phyloP scores from a whole-genome alignment of 2,888 invertebrate genomes.

The Drosophila mettleri region DNA sequence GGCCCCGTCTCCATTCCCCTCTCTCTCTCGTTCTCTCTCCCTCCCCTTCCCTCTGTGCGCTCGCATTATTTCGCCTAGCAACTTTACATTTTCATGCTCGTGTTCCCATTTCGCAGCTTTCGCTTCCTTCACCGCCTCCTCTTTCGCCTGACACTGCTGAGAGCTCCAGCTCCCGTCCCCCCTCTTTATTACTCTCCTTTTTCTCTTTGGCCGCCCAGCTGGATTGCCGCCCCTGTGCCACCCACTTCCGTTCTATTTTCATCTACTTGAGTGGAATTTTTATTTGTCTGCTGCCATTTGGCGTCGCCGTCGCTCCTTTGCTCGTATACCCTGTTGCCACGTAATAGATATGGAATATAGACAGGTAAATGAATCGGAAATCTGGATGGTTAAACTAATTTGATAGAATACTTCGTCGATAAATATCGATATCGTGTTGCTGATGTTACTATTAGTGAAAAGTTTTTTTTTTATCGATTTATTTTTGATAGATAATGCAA shows the following conservation, averaged over 20 bases:
- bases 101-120: constrained; percentile 64
- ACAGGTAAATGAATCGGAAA: constrained; percentile 1
- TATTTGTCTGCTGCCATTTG: constrained; percentile 65
- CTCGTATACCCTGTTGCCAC: constrained; percentile 38
- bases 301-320: constrained; percentile 17
- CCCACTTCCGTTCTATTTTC: constrained; percentile 75
- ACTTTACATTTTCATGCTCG: constrained; percentile 77
- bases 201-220: constrained; percentile 4
- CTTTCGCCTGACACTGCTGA: background rate
- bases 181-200: constrained; percentile 3
- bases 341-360: background rate
- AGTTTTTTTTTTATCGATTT: background rate
- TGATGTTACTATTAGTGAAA: background rate
- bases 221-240: constrained; percentile 29
- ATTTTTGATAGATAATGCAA: background rate
- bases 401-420: background rate
- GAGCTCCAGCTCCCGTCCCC: background rate
- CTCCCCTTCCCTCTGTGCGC: constrained; percentile 4
- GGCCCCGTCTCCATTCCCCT: background rate
- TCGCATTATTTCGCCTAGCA: constrained; percentile 55
- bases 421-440: background rate
- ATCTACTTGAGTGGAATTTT: constrained; percentile 78
- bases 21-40: background rate
- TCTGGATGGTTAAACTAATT: background rate
- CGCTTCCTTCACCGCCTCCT: constrained; percentile 38